phyloP scores from a whole-genome alignment of 2,113 vertebrate genomes.

The Gorsachius goisagi region DNA sequence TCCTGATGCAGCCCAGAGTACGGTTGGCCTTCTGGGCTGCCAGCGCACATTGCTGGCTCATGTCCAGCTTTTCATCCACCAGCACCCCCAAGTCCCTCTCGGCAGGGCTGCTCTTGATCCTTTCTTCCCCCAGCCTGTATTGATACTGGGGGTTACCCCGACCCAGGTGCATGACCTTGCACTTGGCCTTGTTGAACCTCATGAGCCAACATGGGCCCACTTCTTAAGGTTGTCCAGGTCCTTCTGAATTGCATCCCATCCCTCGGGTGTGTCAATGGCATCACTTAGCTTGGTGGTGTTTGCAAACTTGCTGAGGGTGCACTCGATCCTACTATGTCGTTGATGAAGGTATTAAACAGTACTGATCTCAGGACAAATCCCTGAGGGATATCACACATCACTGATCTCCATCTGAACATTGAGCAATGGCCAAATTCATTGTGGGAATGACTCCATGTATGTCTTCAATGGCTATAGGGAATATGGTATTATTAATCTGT shows the following conservation, averaged over 20 bases:
- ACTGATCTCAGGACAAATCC: fast-evolving
- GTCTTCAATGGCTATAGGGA: neutral
- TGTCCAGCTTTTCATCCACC: neutral
- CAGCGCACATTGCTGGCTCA: fast-evolving
- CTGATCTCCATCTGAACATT: neutral
- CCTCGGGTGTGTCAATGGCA: neutral
- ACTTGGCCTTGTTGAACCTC: neutral
- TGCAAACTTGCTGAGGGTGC: neutral
- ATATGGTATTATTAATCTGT: neutral
- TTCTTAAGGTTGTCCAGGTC: neutral
- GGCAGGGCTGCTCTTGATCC: fast-evolving
- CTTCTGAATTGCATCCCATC: neutral
- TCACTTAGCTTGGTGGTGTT: neutral
- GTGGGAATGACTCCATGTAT: neutral
- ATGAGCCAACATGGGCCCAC: neutral
- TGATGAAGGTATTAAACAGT: neutral
- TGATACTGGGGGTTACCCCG: too few species aligned
- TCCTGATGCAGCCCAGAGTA: neutral
- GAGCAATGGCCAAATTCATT: neutral
- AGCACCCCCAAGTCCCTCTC: neutral
- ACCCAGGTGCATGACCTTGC: too few species aligned
- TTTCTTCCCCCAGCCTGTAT: fast-evolving
- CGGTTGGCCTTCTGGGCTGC: fast-evolving
- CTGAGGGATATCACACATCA: neutral
- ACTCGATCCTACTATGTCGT: fast-evolving